Evolutionary conservation across 2,888 invertebrate genomes (phyloP), one percentile per base, ranked within the genome.

Genomic region (Scelioninae gen. 2): DNA sequence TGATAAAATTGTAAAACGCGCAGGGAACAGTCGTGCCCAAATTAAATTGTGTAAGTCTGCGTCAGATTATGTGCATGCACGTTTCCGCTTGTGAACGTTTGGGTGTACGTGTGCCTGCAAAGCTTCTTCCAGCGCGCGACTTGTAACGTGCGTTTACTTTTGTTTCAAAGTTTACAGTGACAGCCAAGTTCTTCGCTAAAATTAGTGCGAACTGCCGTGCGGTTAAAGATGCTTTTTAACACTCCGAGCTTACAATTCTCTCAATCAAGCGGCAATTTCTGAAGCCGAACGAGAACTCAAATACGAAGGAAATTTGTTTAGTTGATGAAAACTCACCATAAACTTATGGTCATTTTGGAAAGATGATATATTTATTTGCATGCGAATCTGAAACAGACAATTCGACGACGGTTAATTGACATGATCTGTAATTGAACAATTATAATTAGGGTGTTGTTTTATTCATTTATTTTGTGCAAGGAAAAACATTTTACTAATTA

Each of bases 271-370:
- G 39, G 13, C 13, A 39, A 28, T 46, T 28, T 46, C 28, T 9
- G 10, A 13, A 9, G 15, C 11, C 22, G 45, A 4, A 0, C 25
- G 25, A 16, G n/a, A n/a, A n/a, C n/a, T n/a, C n/a, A n/a, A n/a
- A n/a, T n/a, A n/a, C n/a, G n/a, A n/a, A n/a, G n/a, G n/a, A n/a
- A 16, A 39, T 39, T 39, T 15, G 15, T 19, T 1, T n/a, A 10
- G 3, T 3, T 6, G 6, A 19, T 11, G 22, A 0, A 5, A 52
- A 78, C 83, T 83, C 69, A 84, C 84, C 84, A 84, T 84, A 84
- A 84, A 79, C 75, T 64, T 74, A 48, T 73, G 76, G 78, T 80
- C 84, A 84, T 84, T 79, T 78, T 82, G 81, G 75, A 78, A 52
- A 79, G 52, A 77, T 63, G 77, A 50, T 69, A 58, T 78, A 70